Conservation (phyloP, 2,888 invertebrate species). For the Cryptosula pallasiana region DNA sequence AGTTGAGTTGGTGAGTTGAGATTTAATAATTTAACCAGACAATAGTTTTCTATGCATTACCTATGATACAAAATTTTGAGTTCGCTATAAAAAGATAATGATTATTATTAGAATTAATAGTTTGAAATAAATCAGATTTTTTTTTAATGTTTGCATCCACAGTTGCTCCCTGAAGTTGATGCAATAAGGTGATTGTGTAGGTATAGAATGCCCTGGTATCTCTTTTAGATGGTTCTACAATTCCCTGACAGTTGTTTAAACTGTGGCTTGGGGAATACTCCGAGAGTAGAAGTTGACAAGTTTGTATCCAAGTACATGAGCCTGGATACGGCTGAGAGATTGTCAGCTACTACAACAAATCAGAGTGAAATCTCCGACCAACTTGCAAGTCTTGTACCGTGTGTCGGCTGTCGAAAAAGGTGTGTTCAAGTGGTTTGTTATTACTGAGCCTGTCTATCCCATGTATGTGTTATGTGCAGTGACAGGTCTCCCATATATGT, state of each 20-base stretch:
- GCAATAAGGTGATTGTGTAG: too few species aligned
- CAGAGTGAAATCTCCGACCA: slow-evolving; percentile 76
- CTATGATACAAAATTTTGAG: too few species aligned
- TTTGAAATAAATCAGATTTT: too few species aligned
- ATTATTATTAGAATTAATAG: slow-evolving; percentile 34
- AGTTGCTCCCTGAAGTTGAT: too few species aligned
- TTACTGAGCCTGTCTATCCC: too few species aligned
- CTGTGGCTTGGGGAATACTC: slow-evolving; percentile 67
- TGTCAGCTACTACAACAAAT: slow-evolving; percentile 74
- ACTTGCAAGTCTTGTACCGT: slow-evolving; percentile 83
- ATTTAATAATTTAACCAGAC: too few species aligned
- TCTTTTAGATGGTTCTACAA: slow-evolving; percentile 81
- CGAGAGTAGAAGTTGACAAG: slow-evolving; percentile 74
- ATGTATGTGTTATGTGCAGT: too few species aligned
- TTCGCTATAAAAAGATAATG: slow-evolving; percentile 1
- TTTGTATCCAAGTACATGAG: slow-evolving; percentile 76
- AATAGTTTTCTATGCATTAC: too few species aligned
- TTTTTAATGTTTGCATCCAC: too few species aligned
- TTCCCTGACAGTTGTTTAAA: slow-evolving; percentile 77
- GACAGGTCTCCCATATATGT: too few species aligned
- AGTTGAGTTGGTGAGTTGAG: too few species aligned
- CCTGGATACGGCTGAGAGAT: slow-evolving; percentile 71
- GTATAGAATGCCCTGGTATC: background rate
- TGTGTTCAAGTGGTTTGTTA: too few species aligned
- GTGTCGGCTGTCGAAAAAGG: slow-evolving; percentile 89